Conservation (phyloP, 2,797 vertebrate species). For the Chloroceryle inda region DNA sequence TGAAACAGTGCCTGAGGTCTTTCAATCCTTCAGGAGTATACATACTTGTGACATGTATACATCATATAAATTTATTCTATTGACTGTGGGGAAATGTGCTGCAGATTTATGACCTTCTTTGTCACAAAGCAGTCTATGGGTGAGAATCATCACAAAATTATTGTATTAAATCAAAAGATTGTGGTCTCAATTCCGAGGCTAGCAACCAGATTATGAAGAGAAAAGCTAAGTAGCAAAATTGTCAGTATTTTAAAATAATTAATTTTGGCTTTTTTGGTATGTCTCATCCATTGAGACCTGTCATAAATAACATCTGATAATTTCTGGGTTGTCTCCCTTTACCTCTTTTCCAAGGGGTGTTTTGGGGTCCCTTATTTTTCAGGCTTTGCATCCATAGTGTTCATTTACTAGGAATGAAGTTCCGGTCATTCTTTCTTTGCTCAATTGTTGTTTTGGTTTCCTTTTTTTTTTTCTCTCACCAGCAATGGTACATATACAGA, state of each 20-base stretch:
- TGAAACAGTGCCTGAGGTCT: neutral
- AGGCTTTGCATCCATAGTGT: neutral
- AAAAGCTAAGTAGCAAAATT: neutral
- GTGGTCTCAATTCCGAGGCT: neutral
- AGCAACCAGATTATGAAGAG: neutral
- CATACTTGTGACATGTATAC: neutral
- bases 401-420: neutral
- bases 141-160: neutral
- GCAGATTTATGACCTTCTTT: neutral
- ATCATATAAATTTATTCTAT: neutral
- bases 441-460: neutral
- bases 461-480: neutral
- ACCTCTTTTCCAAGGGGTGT: neutral
- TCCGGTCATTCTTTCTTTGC: neutral
- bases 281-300: neutral
- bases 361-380: neutral
- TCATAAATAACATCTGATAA: neutral
- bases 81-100: neutral
- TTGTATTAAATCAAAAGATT: neutral
- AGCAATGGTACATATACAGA: fast-evolving
- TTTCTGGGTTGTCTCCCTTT: fast-evolving
- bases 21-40: neutral
- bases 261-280: neutral
- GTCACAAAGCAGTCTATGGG: neutral
- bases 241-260: neutral